Base-by-base conservation (phyloP, 2,113 vertebrate genomes). In the Oreochromis niloticus region DNA sequence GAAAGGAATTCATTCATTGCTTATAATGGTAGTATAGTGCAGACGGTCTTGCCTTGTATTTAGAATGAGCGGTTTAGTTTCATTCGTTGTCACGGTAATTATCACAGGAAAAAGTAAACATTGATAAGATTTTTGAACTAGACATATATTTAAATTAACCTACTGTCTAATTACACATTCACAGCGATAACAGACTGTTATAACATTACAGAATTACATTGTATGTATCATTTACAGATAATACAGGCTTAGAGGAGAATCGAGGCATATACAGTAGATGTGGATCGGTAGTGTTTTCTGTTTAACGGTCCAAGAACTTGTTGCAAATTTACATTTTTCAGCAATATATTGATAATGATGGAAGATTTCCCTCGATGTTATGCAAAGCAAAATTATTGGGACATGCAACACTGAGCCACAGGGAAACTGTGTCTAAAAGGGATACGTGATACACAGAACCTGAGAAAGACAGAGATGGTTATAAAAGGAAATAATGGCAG, bases 361-460 rank as follows among this genome's bases (percentile, higher is more conserved):
- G 57, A 30, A 63, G 14, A 68, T 85, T 78, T 50, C 52, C 82
- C 9, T 91, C 36, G 4, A 84, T 90, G 84, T 79, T 73, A 39
- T 81, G 54, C 34, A 85, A 73, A 68, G 86, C 81, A 84, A 85
- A 43, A 46, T 80, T 73, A 91, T n/a, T 79, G 78, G 82, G 81
- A 89, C 93, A 92, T 91, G 91, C 90, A 90, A 87, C 75, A 80
- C 24, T 17, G 39, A 82, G 30, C 55, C 50, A 84, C 48, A 55
- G 39, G 19, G n/a, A 83, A 52, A 79, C 36, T 1, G 3, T 80
- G 71, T 82, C 50, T 50, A 46, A 71, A 78, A 43, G 78, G 36
- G 41, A 84, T 43, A 66, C 24, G 9, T 71, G 71, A 82, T 43
- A 80, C 36, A 32, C 16, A 7, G 19, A 61, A 80, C 54, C 83